phyloP scores from a whole-genome alignment of 2,888 invertebrate genomes.

The Herminia tarsipennalis region DNA sequence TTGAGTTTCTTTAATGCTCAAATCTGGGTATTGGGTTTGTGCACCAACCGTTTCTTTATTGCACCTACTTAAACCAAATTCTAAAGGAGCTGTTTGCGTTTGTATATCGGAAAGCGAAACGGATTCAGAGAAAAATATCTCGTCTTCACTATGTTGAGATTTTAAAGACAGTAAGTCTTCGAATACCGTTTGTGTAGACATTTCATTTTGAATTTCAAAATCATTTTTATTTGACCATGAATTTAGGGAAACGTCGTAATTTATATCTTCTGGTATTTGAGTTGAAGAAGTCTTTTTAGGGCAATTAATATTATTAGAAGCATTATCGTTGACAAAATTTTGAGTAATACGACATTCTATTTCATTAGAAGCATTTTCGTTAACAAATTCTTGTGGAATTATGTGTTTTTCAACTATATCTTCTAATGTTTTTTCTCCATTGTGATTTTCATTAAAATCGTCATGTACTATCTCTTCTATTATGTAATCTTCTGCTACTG shows the following conservation, averaged over 20 bases:
- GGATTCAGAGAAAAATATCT: slow-evolving; percentile 67
- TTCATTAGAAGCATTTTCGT: background rate
- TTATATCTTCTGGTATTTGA: slow-evolving; percentile 64
- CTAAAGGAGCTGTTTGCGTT: slow-evolving; percentile 73
- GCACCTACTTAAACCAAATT: slow-evolving; percentile 64
- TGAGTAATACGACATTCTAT: background rate
- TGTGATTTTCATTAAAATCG: background rate
- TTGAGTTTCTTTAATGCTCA: slow-evolving; percentile 75
- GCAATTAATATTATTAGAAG: slow-evolving; percentile 44
- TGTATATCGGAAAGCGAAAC: slow-evolving; percentile 74
- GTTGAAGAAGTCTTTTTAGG: slow-evolving; percentile 69
- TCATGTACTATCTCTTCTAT: no score
- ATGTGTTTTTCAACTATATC: background rate
- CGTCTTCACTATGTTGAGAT: slow-evolving; percentile 71
- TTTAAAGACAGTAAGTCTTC: slow-evolving; percentile 69
- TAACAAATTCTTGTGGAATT: background rate
- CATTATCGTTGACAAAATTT: background rate
- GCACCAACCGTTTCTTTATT: slow-evolving; percentile 64
- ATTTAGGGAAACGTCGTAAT: slow-evolving; percentile 63
- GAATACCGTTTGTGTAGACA: slow-evolving; percentile 73
- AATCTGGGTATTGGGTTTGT: slow-evolving; percentile 55
- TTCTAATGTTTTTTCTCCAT: background rate
- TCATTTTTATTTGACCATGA: slow-evolving; percentile 51
- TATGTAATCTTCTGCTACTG: background rate
- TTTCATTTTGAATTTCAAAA: slow-evolving; percentile 64